Percentiles rank a stretch among this genome's conserved stretches.
These are phyloP conservation scores for Kradibia gibbosae DNA, from an alignment of 1,140 invertebrate species.

Conservation along the genomic window DNA sequence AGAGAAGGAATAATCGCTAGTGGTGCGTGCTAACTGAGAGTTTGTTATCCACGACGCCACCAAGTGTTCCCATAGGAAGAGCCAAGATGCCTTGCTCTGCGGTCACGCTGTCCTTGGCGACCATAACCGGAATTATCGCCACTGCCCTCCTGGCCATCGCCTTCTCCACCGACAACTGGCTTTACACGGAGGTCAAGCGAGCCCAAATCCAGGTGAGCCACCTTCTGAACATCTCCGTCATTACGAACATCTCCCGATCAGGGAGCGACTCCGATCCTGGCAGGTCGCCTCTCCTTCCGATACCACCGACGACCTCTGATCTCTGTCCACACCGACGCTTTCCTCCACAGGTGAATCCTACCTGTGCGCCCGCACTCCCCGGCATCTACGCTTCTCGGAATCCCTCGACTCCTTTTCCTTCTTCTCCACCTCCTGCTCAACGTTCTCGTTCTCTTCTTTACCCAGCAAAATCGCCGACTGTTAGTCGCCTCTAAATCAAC, in stretches of 20 bases:
- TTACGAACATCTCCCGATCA: background rate
- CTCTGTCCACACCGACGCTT: too few relatives aligned
- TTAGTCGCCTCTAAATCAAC: too few relatives aligned
- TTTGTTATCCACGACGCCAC: too few relatives aligned
- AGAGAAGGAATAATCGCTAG: too few relatives aligned
- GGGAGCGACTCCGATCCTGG: background rate
- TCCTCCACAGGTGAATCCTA: background rate
- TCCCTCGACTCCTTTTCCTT: too few relatives aligned
- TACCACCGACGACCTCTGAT: background rate
- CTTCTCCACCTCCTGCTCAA: too few relatives aligned
- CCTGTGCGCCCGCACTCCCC: background rate
- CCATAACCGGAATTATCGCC: conserved; percentile 93
- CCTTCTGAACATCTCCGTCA: background rate
- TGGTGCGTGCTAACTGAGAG: background rate
- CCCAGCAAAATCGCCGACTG: too few relatives aligned
- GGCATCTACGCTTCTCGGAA: background rate
- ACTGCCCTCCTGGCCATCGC: conserved; percentile 92
- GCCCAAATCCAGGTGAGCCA: conserved; percentile 85
- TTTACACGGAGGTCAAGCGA: conserved; percentile 91
- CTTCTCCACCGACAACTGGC: conserved; percentile 96
- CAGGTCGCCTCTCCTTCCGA: background rate
- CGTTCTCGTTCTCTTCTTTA: too few relatives aligned
- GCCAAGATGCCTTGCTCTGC: conserved; percentile 94
- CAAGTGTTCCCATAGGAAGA: background rate
- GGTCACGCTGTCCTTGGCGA: conserved; percentile 93